These are phyloP conservation scores for Electrona antarctica DNA, from an alignment of 2,113 vertebrate genomes.

Conservation along the genomic window DNA sequence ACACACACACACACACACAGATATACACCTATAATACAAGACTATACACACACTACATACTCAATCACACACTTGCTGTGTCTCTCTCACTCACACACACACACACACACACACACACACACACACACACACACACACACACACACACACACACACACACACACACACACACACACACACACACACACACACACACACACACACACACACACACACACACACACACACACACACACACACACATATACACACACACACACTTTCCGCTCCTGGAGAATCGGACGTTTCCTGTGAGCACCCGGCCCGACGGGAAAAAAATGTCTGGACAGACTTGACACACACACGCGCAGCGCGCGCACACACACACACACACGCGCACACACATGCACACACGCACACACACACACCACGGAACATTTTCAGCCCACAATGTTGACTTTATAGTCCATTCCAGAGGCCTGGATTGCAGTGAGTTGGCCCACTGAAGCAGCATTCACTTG, in stretches of 20 bases:
- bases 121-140: conserved; percentile 28
- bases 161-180: conserved; percentile 39
- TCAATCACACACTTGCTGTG: conserved; percentile 1
- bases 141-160: conserved; percentile 34
- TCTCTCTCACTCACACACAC: conserved; percentile 15
- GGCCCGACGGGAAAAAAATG: conserved; percentile 57
- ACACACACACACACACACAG: conserved; percentile 29
- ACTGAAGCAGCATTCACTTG: conserved; percentile 60
- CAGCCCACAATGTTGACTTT: conserved; percentile 76
- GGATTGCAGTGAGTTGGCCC: conserved; percentile 43
- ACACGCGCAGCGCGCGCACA: conserved; percentile 2
- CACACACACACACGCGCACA: conserved; percentile 13
- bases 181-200: conserved; percentile 24
- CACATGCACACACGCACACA: conserved; percentile 7
- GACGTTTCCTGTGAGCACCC: conserved; percentile 62
- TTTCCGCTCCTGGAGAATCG: conserved; percentile 67
- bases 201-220: conserved; percentile 12
- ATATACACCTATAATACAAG: conserved; percentile 21
- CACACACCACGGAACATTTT: conserved; percentile 66
- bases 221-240: conserved; percentile 21
- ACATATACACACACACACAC: conserved; percentile 34
- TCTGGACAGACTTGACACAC: conserved; percentile 71
- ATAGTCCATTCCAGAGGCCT: conserved; percentile 64
- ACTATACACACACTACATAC: conserved; percentile 16
- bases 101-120: conserved; percentile 28